Evolutionary conservation across 2,797 vertebrate species (phyloP), one percentile per base, ranked within the genome.

Genomic region (Scarus forsteni): DNA sequence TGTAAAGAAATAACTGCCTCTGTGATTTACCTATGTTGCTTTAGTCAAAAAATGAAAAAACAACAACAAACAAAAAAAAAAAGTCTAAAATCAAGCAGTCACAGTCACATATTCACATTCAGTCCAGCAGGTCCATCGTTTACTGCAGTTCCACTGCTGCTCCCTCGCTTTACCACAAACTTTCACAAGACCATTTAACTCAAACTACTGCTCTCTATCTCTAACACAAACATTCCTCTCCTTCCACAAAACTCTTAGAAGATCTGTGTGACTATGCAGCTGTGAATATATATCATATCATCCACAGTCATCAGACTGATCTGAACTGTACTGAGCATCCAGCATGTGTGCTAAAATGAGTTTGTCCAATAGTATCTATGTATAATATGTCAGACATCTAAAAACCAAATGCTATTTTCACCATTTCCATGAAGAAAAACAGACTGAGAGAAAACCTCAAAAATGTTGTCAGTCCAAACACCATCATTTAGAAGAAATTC

Each of bases 371-470:
- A 67, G 83, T 80, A 70, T 84, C 58, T 73, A 77, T 48, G 71
- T 67, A 53, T 74, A 63, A 83, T 74, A 66, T 60, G 65, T 63
- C 69, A 3, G 61, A 69, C 77, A 48, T 73, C 50, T 69, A 64
- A 18, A 83, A 90, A 80, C 77, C 85, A 75, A 76, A 78, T 67
- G 74, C 80, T 73, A 82, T 90, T 91, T 86, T 66, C 73, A 86
- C 64, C 11, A 2, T 66, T 81, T 81, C 69, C 4, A 51, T 10
- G 36, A 82, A 84, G 78, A 83, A 87, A 92, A 91, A 75, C 83
- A 85, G 84, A 88, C 70, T 65, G 83, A 77, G 63, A 80, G 77
- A 82, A 88, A 92, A 84, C 92, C 92, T 88, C 92, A 93, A 92
- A 89, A 92, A 94, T 94, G 88, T 82, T 43, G 60, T 70, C 74